phyloP scores from a whole-genome alignment of 2,888 invertebrate species.

The Pandemis corylana region DNA sequence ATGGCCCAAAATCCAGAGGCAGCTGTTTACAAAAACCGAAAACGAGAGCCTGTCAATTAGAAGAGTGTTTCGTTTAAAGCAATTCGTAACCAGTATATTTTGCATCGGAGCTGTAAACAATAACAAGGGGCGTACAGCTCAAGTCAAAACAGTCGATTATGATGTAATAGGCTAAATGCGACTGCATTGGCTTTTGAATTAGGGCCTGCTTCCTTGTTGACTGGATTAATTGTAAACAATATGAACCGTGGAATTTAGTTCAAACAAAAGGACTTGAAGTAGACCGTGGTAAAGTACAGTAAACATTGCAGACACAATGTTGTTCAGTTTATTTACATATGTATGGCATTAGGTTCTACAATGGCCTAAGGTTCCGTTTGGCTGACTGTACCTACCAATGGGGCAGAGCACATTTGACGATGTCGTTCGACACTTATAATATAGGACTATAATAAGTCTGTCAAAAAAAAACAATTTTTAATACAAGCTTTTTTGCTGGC shows the following conservation, averaged over 20 bases:
- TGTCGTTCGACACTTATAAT: too few species aligned
- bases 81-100: slow-evolving; percentile 44
- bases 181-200: background rate
- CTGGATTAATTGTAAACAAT: background rate
- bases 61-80: slow-evolving; percentile 35
- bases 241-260: slow-evolving; percentile 1
- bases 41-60: slow-evolving; percentile 40
- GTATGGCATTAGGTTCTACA: too few species aligned
- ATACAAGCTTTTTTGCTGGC: too few species aligned
- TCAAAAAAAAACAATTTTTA: too few species aligned
- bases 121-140: slow-evolving; percentile 37
- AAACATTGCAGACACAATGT: background rate
- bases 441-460: too few species aligned
- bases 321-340: too few species aligned
- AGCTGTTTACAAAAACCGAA: slow-evolving; percentile 25
- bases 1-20: slow-evolving; percentile 10
- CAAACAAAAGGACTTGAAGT: background rate
- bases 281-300: background rate
- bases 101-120: slow-evolving; percentile 45
- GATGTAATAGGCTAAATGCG: background rate
- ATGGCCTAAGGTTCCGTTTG: too few species aligned
- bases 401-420: too few species aligned
- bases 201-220: background rate
- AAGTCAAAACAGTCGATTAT: slow-evolving; percentile 24
- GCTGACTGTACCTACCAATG: too few species aligned